Percentiles rank a stretch among this genome's conserved stretches.
phyloP scores from a whole-genome alignment of 2,888 invertebrate genomes.

The Lysandra coridon region DNA sequence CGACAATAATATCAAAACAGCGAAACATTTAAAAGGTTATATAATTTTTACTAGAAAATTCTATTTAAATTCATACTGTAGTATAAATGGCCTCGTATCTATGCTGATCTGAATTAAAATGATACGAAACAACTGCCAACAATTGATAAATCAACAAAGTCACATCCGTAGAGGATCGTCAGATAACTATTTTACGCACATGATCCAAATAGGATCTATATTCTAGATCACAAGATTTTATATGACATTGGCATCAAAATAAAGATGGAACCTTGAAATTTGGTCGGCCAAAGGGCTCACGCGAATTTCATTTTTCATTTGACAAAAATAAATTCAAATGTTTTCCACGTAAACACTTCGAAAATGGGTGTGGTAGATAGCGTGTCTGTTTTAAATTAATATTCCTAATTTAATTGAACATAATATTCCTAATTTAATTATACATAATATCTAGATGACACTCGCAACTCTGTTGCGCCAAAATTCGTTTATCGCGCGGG shows the following conservation, averaged over 20 bases:
- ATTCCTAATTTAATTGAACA: not conserved
- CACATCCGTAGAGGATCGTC: constrained; percentile 10
- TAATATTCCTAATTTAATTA: not conserved
- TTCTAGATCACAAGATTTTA: not conserved
- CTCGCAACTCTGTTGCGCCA: no score
- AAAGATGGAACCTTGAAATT: not conserved
- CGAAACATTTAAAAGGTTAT: constrained; percentile 12
- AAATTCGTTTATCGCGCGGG: no score
- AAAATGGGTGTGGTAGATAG: not conserved
- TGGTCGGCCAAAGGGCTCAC: not conserved
- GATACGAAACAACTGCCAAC: constrained; percentile 65
- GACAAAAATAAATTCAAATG: constrained; percentile 2
- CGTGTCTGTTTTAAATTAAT: not conserved
- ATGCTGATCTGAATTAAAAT: constrained; percentile 55
- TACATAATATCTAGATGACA: no score
- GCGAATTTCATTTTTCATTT: not conserved
- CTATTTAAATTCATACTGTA: constrained; percentile 18
- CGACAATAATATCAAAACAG: not conserved
- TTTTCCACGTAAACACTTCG: constrained; percentile 1
- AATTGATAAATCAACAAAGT: constrained; percentile 43
- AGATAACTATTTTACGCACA: constrained; percentile 22
- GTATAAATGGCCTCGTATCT: constrained; percentile 24
- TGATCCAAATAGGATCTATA: not conserved
- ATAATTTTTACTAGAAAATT: constrained; percentile 26
- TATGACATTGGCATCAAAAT: not conserved